A percentile compares a stretch with the other conserved stretches of the same genome.
These are phyloP conservation scores for Drosophila falleni DNA, from an alignment of 2,888 invertebrate species.

Conservation along the genomic window DNA sequence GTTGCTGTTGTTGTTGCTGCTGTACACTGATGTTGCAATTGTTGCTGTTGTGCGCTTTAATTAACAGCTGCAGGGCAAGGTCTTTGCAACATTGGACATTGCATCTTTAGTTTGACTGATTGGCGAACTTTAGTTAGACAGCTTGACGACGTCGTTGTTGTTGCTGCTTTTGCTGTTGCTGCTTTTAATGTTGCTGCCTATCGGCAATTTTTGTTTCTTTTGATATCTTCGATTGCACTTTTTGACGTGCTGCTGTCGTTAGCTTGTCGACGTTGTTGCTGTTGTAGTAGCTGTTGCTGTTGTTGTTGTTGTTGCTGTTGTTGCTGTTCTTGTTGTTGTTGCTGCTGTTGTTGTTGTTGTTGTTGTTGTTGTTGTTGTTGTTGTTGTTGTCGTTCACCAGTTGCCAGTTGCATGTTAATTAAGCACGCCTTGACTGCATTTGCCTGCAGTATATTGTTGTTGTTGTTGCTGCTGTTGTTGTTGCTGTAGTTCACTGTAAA, in stretches of 20 bases:
- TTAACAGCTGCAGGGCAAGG: constrained; percentile 74
- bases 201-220: constrained; percentile 45
- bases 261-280: constrained; percentile 49
- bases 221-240: constrained; percentile 65
- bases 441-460: constrained; percentile 39
- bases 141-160: constrained; percentile 31
- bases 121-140: constrained; percentile 58
- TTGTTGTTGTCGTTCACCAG: constrained; percentile 32
- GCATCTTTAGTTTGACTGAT: constrained; percentile 69
- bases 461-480: constrained; percentile 29
- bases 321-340: constrained; percentile 45
- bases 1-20: constrained; percentile 23
- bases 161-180: constrained; percentile 39
- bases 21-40: constrained; percentile 21
- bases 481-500: constrained; percentile 44
- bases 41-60: constrained; percentile 57
- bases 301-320: constrained; percentile 10
- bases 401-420: constrained; percentile 79
- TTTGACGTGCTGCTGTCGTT: constrained; percentile 58
- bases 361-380: constrained; percentile 23
- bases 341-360: constrained; percentile 36
- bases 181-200: constrained; percentile 30
- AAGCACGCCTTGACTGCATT: constrained; percentile 78
- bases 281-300: constrained; percentile 29
- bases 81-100: constrained; percentile 37